Conservation (phyloP, 2,797 vertebrate genomes). For the Silurus aristotelis region DNA sequence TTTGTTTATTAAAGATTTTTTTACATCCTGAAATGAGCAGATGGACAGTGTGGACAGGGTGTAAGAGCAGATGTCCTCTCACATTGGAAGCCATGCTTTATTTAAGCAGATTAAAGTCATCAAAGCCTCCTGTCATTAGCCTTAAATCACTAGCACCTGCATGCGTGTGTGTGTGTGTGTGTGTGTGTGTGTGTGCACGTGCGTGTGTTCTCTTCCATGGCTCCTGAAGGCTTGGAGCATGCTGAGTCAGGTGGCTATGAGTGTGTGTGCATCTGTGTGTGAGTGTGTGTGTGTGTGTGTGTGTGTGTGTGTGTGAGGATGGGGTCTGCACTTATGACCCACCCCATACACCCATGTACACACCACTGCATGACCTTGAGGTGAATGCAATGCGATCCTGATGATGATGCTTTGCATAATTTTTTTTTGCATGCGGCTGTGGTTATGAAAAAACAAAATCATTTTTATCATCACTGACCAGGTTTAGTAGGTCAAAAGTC, state of each 20-base stretch:
- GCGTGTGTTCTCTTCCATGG: constrained; percentile 64
- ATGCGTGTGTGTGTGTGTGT: constrained; percentile 17
- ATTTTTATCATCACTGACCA: no score
- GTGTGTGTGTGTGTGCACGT: not conserved
- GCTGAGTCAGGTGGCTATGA: constrained; percentile 66
- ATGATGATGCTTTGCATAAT: not conserved
- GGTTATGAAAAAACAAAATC: no score
- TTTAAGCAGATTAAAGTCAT: constrained; percentile 76
- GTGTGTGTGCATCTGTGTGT: not conserved
- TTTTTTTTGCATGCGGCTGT: constrained; percentile 5
- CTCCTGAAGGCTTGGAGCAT: constrained; percentile 59
- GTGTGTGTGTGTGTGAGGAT: not conserved
- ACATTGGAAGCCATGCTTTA: constrained; percentile 69
- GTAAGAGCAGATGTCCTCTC: constrained; percentile 47
- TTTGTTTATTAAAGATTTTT: not conserved
- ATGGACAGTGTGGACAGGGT: no score
- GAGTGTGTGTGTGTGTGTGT: not conserved
- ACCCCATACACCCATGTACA: not conserved
- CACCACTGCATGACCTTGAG: not conserved
- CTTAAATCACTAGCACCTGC: constrained; percentile 57
- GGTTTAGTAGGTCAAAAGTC: no score
- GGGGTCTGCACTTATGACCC: not conserved
- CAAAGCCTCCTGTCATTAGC: constrained; percentile 73
- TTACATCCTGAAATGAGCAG: not conserved
- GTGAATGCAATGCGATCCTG: not conserved